These are phyloP conservation scores for Lanius ludovicianus DNA, from an alignment of 2,113 vertebrate species.

Conservation along the genomic window DNA sequence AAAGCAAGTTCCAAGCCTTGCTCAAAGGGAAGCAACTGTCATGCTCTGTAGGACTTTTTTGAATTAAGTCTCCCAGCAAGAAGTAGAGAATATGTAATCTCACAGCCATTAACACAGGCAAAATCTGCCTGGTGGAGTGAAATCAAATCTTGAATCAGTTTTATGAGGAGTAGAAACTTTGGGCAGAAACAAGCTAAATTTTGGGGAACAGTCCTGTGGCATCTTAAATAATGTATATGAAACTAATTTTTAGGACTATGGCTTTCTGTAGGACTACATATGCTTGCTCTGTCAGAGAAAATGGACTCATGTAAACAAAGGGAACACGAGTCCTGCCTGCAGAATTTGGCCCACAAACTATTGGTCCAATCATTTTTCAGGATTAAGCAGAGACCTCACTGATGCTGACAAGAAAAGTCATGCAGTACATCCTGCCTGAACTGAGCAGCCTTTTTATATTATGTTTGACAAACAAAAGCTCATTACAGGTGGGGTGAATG, in stretches of 20 bases:
- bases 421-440: background rate
- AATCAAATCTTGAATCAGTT: background rate
- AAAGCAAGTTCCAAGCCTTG: background rate
- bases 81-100: background rate
- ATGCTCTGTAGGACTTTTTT: background rate
- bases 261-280: background rate
- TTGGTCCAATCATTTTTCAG: background rate
- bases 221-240: background rate
- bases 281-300: background rate
- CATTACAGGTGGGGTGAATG: background rate
- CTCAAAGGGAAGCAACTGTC: background rate
- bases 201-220: background rate
- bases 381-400: background rate
- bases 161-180: background rate
- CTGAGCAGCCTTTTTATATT: background rate
- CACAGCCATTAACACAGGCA: background rate
- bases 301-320: background rate
- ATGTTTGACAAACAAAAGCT: background rate
- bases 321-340: rapidly evolving
- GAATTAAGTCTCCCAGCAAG: background rate
- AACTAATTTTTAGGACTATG: background rate
- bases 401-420: background rate
- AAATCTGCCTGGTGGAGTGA: background rate
- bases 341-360: background rate
- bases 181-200: background rate